phyloP scores from a whole-genome alignment of 92 coral and sea anemone genomes.

The Zoanthus solanderi region DNA sequence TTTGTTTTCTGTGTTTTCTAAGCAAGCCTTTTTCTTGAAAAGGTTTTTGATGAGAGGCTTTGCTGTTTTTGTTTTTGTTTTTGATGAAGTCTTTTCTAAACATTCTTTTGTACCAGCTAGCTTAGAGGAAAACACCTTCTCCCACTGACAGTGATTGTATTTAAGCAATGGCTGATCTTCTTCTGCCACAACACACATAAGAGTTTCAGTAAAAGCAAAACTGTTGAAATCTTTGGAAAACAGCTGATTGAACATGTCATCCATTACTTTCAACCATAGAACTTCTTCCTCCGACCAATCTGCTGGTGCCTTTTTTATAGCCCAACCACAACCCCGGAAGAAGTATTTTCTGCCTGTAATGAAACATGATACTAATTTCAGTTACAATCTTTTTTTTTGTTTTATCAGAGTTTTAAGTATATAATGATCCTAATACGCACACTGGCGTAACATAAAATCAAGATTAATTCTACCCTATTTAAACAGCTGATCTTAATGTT shows the following conservation, averaged over 20 bases:
- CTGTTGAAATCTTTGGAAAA: constrained; percentile 9
- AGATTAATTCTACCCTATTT: too few relatives aligned
- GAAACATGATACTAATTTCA: background rate
- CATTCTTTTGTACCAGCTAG: constrained; percentile 9
- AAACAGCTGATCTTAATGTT: too few relatives aligned
- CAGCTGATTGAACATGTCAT: background rate
- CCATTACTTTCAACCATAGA: constrained; percentile 17
- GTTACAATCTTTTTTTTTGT: background rate
- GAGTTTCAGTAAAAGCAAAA: constrained; percentile 19
- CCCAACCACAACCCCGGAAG: constrained; percentile 38
- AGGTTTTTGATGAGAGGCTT: constrained; percentile 3
- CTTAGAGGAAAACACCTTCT: constrained; percentile 7
- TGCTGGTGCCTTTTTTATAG: constrained; percentile 20
- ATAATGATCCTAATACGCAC: too few relatives aligned
- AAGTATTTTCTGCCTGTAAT: background rate
- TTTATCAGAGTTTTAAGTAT: too few relatives aligned
- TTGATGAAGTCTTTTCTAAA: background rate
- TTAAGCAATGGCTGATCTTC: constrained; percentile 3
- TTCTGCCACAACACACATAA: constrained; percentile 23
- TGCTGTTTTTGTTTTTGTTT: background rate
- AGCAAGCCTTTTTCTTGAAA: constrained; percentile 6
- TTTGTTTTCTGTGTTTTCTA: background rate
- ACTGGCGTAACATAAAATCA: too few relatives aligned
- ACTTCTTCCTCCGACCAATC: constrained; percentile 11
- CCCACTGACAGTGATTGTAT: constrained; percentile 36